phyloP scores from a whole-genome alignment of 2,113 vertebrate species.

The Petromus typicus region DNA sequence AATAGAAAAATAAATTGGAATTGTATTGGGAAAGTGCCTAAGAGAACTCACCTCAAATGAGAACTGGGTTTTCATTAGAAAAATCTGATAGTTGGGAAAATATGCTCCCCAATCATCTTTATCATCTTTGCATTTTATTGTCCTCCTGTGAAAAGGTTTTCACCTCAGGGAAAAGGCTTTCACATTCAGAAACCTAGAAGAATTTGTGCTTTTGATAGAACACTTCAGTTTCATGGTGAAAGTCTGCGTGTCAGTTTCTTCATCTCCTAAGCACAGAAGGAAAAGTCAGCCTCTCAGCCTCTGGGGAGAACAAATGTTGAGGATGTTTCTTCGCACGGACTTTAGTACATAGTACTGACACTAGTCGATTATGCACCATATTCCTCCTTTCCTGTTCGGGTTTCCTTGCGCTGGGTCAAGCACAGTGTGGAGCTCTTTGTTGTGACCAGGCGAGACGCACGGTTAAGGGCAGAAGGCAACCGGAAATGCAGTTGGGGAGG shows the following conservation, averaged over 20 bases:
- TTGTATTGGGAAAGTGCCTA: constrained; percentile 19
- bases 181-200: background rate
- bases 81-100: constrained; percentile 54
- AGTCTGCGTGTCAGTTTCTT: background rate
- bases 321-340: background rate
- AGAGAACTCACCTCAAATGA: constrained; percentile 39
- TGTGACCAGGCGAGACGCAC: background rate
- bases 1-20: constrained; percentile 67
- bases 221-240: background rate
- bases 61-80: constrained; percentile 57
- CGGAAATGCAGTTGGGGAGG: background rate
- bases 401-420: background rate
- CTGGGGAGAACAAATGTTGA: constrained; percentile 35
- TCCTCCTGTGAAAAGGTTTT: background rate
- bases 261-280: background rate
- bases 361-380: background rate
- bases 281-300: constrained; percentile 28
- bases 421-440: background rate
- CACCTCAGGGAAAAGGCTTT: background rate
- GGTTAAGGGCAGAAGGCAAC: background rate
- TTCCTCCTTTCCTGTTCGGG: constrained; percentile 29
- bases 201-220: constrained; percentile 26
- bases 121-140: background rate
- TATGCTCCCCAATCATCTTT: background rate
- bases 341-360: background rate